Evolutionary conservation across 2,888 invertebrate genomes (phyloP), one percentile per base, ranked within the genome.

Genomic region (Dryobota labecula): DNA sequence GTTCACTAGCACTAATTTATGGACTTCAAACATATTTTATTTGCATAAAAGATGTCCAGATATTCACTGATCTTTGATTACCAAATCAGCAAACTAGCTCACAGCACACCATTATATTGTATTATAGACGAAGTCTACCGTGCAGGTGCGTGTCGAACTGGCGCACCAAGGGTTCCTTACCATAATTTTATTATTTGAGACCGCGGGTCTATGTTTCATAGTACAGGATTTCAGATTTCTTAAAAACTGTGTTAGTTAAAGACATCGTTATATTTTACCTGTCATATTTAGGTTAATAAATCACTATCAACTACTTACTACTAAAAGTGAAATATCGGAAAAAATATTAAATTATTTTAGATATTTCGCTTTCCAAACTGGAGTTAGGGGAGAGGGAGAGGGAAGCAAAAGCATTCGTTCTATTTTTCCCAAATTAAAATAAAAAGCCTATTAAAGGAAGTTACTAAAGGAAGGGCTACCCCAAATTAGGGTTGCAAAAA

Each of bases 151-250:
- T 27, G 8, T 13, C 3, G 18, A n/a, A 30, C 18, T 38, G 15
- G 11, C 2, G 8, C n/a, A 67, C 8, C 18, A 5, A 67, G 36
- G n/a, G 45, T 67, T 67, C 67, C 33, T 45, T 65, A 41, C 2
- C 7, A 18, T 27, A 4, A n/a, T 65, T 18, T 15, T 18, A 18
- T 62, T 41, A n/a, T 62, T 41, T 18, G 18, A n/a, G 9, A 15
- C 11, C 15, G 47, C 18, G 0, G 36, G 2, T 11, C 1, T 58
- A 24, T 27, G 7, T 18, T 58, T 58, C 11, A 20, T 58, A 38
- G 11, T 20, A 41, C 7, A 27, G 3, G 11, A 27, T 58, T 58
- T 18, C 18, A 24, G 38, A 58, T 58, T 18, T 7, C 7, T 18
- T 20, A 24, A 18, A 18, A 24, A 38, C 38, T 38, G 38, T 36